Percentiles rank a stretch among this genome's conserved stretches.
Evolutionary conservation across 2,888 invertebrate genomes (phyloP).

Genomic region (Morpho deidamia): DNA sequence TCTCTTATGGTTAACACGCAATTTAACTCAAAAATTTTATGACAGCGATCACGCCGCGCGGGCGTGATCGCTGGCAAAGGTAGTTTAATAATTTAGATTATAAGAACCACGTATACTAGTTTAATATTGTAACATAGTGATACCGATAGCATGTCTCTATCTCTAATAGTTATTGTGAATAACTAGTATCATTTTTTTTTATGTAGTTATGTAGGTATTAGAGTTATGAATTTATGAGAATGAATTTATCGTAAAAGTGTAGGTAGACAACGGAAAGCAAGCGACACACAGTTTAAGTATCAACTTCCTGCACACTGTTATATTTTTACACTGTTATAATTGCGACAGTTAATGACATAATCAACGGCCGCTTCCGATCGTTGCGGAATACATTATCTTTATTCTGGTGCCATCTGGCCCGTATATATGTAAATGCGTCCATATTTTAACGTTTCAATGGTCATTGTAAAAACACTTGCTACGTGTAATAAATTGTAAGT

Average conservation of each 20-base stretch:
- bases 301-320: conserved; percentile 16
- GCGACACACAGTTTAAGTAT: conserved; percentile 1
- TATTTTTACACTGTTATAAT: conserved; percentile 16
- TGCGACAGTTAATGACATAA: conserved; percentile 22
- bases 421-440: conserved; percentile 29
- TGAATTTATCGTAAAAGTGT: neutral
- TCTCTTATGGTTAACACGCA: too few species aligned
- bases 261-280: neutral
- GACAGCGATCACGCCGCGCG: too few species aligned
- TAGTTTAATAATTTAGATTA: too few species aligned
- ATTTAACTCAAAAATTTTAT: too few species aligned
- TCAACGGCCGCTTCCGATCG: conserved; percentile 23
- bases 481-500: conserved; percentile 38
- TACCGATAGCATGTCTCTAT: too few species aligned
- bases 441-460: conserved; percentile 22
- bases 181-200: too few species aligned
- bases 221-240: too few species aligned
- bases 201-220: too few species aligned
- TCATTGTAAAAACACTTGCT: conserved; percentile 27
- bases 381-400: conserved; percentile 26
- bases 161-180: too few species aligned
- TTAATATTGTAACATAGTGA: too few species aligned
- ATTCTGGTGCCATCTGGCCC: conserved; percentile 23
- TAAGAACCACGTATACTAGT: too few species aligned
- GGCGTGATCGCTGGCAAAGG: too few species aligned